phyloP scores from a whole-genome alignment of 1,140 invertebrate genomes.

The Danaus melanippus region DNA sequence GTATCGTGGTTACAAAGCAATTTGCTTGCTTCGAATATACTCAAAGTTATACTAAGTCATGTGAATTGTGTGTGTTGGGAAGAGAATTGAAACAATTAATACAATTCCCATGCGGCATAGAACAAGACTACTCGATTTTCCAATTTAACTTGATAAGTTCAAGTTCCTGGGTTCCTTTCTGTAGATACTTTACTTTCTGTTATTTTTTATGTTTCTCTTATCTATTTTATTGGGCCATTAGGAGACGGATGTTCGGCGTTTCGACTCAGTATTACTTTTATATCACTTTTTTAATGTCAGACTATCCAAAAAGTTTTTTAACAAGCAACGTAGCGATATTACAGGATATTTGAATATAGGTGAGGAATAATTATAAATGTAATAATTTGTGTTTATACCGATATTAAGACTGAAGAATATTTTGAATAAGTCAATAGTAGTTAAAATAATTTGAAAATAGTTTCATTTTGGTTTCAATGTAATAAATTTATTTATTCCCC shows the following conservation, averaged over 20 bases:
- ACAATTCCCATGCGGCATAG: constrained; percentile 31
- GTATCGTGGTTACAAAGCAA: constrained; percentile 21
- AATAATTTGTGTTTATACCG: no score
- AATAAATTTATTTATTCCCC: no score
- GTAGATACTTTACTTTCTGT: constrained; percentile 19
- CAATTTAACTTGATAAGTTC: constrained; percentile 30
- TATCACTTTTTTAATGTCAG: constrained; percentile 1
- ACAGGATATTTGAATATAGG: no score
- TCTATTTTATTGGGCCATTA: constrained; percentile 36
- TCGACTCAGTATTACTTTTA: constrained; percentile 16
- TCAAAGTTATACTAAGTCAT: constrained; percentile 35
- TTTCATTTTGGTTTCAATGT: no score
- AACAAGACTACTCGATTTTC: constrained; percentile 29
- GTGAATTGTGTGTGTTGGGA: constrained; percentile 30
- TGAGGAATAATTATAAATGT: no score
- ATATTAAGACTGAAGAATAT: no score
- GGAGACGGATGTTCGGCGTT: constrained; percentile 22
- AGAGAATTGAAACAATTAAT: constrained; percentile 37
- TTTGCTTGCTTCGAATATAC: constrained; percentile 23
- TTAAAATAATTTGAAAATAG: no score
- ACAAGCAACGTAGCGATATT: no score
- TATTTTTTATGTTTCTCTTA: constrained; percentile 34
- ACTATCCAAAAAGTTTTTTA: no score
- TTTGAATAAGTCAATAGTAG: no score
- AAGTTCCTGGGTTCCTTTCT: constrained; percentile 18